Conservation (phyloP, 2,797 vertebrate genomes). For the Myiotriccus ornatus region DNA sequence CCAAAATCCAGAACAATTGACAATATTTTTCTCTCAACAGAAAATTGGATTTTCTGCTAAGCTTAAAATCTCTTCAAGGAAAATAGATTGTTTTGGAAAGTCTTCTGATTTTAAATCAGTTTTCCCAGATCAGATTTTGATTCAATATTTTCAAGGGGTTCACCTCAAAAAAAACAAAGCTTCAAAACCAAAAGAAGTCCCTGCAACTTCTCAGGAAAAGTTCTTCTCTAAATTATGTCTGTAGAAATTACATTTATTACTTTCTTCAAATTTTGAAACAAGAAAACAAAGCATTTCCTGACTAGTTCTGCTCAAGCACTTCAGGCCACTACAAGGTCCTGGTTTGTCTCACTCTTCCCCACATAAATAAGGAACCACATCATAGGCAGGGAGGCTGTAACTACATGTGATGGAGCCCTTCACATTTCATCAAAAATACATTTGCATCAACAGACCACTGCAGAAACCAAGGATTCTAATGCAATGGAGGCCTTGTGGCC, state of each 20-base stretch:
- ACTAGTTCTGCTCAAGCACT: neutral
- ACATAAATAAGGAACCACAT: neutral
- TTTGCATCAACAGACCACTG: neutral
- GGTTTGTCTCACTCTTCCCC: neutral
- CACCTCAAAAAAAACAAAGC: neutral
- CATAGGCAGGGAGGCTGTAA: neutral
- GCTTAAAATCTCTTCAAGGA: slow-evolving; percentile 43
- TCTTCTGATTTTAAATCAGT: neutral
- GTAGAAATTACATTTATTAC: neutral
- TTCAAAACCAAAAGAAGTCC: neutral
- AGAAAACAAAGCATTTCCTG: neutral
- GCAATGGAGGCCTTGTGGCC: rapidly evolving
- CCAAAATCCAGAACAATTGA: slow-evolving; percentile 23
- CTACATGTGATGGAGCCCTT: neutral
- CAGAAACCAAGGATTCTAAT: neutral
- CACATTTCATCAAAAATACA: neutral
- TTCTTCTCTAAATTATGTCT: neutral
- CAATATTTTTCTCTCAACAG: neutral
- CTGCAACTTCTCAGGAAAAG: neutral
- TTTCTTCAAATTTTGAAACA: neutral
- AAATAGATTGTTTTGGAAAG: slow-evolving; percentile 27
- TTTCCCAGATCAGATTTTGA: slow-evolving; percentile 7
- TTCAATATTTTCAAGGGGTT: neutral
- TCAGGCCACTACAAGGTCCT: neutral
- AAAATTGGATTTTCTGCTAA: slow-evolving; percentile 41